Conservation (phyloP, 2,797 vertebrate genomes). For the Anguilla obscura region DNA sequence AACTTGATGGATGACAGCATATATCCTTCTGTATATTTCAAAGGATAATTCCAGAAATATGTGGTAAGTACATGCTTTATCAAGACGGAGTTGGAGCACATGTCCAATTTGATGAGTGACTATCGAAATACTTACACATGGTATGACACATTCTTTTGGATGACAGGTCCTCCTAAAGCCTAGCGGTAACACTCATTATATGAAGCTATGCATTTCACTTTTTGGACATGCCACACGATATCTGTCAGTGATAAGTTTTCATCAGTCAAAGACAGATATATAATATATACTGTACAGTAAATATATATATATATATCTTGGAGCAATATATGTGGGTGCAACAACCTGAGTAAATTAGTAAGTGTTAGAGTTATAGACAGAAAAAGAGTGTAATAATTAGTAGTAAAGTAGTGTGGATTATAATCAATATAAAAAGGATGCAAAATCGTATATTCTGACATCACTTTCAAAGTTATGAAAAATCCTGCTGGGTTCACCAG, state of each 20-base stretch:
- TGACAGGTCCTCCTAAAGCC: background rate
- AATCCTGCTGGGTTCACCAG: background rate
- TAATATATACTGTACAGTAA: background rate
- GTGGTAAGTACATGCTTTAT: background rate
- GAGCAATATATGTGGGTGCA: background rate
- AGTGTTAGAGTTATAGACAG: background rate
- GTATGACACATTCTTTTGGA: background rate
- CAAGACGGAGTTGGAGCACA: background rate
- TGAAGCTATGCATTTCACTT: background rate
- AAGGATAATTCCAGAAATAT: conserved; percentile 11
- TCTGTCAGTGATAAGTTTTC: background rate
- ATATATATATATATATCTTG: background rate
- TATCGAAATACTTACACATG: background rate
- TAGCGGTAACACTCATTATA: background rate
- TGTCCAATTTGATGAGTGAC: background rate
- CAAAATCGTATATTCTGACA: too few species aligned
- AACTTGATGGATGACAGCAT: conserved; percentile 11
- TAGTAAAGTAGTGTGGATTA: background rate
- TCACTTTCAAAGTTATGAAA: too few species aligned
- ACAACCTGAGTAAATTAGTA: background rate
- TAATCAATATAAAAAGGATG: background rate
- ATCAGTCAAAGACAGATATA: background rate
- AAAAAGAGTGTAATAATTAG: background rate
- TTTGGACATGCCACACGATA: background rate
- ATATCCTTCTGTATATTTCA: background rate